Evolutionary conservation across 2,888 invertebrate species (phyloP).

Genomic region (Ennomos quercinarius): DNA sequence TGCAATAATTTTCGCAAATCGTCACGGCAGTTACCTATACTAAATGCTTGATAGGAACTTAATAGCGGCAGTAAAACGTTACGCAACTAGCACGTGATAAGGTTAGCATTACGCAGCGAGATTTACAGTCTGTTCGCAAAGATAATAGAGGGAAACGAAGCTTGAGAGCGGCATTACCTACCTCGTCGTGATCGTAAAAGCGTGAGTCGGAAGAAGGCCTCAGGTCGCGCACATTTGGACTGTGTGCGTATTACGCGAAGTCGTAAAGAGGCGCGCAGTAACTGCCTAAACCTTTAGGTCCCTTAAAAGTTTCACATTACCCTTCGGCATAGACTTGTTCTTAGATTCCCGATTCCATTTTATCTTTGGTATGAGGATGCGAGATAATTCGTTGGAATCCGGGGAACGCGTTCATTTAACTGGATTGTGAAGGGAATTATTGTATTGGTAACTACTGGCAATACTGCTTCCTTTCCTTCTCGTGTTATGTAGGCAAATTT

Average conservation of each 20-base stretch:
- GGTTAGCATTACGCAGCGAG: slow-evolving; percentile 47
- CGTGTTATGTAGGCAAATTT: too few species aligned
- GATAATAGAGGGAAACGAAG: slow-evolving; percentile 62
- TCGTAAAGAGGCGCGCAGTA: slow-evolving; percentile 44
- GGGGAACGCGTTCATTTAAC: slow-evolving; percentile 39
- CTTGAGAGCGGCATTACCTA: slow-evolving; percentile 59
- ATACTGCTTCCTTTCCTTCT: too few species aligned
- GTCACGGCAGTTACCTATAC: slow-evolving; percentile 12
- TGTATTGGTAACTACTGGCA: too few species aligned
- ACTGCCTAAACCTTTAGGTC: slow-evolving; percentile 20
- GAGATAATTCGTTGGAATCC: slow-evolving; percentile 6
- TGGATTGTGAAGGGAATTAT: slow-evolving; percentile 45
- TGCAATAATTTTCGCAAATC: slow-evolving; percentile 28
- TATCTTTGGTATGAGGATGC: neutral
- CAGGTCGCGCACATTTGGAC: slow-evolving; percentile 56
- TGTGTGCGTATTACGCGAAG: slow-evolving; percentile 40
- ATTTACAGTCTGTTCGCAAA: slow-evolving; percentile 59
- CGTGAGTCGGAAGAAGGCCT: slow-evolving; percentile 48
- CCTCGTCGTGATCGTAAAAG: slow-evolving; percentile 59
- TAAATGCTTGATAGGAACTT: slow-evolving; percentile 25
- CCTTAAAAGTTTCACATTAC: slow-evolving; percentile 33
- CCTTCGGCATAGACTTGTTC: slow-evolving; percentile 15
- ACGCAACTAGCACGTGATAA: slow-evolving; percentile 52
- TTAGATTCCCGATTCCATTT: slow-evolving; percentile 10
- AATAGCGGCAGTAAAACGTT: slow-evolving; percentile 40